These are phyloP conservation scores for Acipenser transmontanus DNA, from an alignment of 2,797 vertebrate genomes.

Conservation along the genomic window DNA sequence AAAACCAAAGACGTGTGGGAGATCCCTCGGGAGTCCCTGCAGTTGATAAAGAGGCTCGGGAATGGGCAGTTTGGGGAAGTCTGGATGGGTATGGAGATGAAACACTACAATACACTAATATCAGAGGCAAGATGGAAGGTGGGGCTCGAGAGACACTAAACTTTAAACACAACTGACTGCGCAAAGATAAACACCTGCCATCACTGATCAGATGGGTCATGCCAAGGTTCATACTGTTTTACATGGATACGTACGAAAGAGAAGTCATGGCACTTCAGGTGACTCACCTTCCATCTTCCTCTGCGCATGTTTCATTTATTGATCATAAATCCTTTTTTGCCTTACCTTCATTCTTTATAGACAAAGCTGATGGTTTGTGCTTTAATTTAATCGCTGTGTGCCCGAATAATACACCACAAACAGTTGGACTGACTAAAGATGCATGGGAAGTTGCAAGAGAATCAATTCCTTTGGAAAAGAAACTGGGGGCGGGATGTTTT, in stretches of 20 bases:
- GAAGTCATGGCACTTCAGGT: constrained; percentile 18
- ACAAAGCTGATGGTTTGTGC: constrained; percentile 96
- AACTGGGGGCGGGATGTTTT: constrained; percentile 97
- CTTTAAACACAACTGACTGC: constrained; percentile 24
- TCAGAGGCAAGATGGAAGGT: constrained; percentile 60
- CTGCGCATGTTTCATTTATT: constrained; percentile 70
- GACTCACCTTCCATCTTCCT: constrained; percentile 68
- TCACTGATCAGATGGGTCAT: too few relatives aligned
- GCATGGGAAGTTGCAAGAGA: constrained; percentile 90
- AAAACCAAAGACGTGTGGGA: constrained; percentile 99
- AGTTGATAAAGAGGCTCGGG: constrained; percentile 94
- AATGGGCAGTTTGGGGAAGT: constrained; percentile 99
- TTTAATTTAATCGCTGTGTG: constrained; percentile 91
- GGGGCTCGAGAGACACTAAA: constrained; percentile 36
- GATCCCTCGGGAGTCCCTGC: constrained; percentile 91
- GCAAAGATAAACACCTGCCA: too few relatives aligned
- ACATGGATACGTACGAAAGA: too few relatives aligned
- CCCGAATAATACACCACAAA: constrained; percentile 87
- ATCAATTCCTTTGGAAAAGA: constrained; percentile 79
- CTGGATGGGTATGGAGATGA: constrained; percentile 91
- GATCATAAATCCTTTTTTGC: constrained; percentile 75
- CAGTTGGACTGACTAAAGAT: constrained; percentile 94
- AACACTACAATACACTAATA: constrained; percentile 45
- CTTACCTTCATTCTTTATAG: constrained; percentile 80
- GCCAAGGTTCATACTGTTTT: too few relatives aligned